Conservation (phyloP, 2,113 vertebrate genomes). For the Centropus bengalensis region DNA sequence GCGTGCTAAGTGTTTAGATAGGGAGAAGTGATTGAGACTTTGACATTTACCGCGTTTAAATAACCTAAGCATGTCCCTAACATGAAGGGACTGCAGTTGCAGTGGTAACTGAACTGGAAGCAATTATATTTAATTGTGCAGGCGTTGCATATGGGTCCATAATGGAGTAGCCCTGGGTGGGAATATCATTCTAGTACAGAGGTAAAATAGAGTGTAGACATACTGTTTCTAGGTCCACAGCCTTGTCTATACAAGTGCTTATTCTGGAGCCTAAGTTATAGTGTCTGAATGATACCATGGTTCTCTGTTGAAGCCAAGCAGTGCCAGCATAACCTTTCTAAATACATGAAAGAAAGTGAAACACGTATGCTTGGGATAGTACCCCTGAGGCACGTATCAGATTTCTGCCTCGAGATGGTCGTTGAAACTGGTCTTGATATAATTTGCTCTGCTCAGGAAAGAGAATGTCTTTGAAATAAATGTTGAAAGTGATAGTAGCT, state of each 20-base stretch:
- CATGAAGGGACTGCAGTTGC: not conserved
- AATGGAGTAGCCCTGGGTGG: not conserved
- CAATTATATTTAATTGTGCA: not conserved
- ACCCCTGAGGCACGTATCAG: not conserved
- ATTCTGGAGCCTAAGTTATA: not conserved
- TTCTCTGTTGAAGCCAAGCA: not conserved
- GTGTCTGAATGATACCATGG: not conserved
- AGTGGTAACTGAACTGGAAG: not conserved
- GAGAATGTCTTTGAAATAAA: constrained; percentile 11
- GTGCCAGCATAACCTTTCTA: not conserved
- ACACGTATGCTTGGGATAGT: not conserved
- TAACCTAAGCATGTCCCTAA: not conserved
- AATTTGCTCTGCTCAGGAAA: constrained; percentile 27
- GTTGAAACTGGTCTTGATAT: not conserved
- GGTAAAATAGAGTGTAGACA: not conserved
- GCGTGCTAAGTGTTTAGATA: not conserved
- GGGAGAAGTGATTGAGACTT: not conserved
- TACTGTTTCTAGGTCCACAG: not conserved
- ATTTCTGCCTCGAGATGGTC: constrained; percentile 10
- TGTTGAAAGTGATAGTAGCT: not conserved
- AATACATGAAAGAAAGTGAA: not conserved
- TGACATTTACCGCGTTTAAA: not conserved
- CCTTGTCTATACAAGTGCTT: not conserved
- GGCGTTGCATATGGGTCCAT: not conserved
- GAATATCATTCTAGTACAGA: not conserved